Conservation (phyloP, 2,888 invertebrate species). For the Cantharis nigra region DNA sequence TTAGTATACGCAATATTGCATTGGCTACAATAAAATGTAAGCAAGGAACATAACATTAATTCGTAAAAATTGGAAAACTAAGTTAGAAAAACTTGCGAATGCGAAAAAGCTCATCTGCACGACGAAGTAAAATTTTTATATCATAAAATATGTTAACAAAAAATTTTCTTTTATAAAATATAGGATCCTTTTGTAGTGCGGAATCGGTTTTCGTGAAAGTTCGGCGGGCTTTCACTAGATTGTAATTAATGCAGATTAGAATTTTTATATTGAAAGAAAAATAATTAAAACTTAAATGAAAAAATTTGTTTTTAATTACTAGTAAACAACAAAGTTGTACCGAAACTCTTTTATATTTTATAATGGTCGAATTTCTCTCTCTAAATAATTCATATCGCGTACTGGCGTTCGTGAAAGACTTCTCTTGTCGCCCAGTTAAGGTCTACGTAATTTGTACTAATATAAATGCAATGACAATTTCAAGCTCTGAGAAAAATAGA, state of each 20-base stretch:
- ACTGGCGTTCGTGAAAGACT: constrained; percentile 14
- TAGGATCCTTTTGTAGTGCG: not conserved
- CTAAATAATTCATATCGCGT: constrained; percentile 26
- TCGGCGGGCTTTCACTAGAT: not conserved
- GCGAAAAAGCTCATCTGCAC: not conserved
- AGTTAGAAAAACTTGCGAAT: not conserved
- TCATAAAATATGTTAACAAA: not conserved
- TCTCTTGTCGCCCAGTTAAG: constrained; percentile 21
- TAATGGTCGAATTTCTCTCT: not conserved
- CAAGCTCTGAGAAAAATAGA: constrained; percentile 10
- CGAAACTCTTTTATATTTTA: constrained; percentile 19
- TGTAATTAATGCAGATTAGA: not conserved
- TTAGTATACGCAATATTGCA: not conserved
- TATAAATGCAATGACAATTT: constrained; percentile 24
- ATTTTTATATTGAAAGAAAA: not conserved
- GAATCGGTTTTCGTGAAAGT: not conserved
- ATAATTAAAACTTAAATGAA: not conserved
- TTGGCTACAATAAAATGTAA: not conserved
- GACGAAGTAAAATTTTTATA: not conserved
- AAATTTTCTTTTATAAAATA: not conserved
- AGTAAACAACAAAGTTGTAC: constrained; percentile 10
- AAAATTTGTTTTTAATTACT: not conserved
- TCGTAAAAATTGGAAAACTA: not conserved
- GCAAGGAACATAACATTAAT: not conserved
- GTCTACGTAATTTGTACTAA: constrained; percentile 24